Evolutionary conservation across 2,113 vertebrate species (phyloP), one percentile per base, ranked within the genome.

Genomic region (Saguinus midas): DNA sequence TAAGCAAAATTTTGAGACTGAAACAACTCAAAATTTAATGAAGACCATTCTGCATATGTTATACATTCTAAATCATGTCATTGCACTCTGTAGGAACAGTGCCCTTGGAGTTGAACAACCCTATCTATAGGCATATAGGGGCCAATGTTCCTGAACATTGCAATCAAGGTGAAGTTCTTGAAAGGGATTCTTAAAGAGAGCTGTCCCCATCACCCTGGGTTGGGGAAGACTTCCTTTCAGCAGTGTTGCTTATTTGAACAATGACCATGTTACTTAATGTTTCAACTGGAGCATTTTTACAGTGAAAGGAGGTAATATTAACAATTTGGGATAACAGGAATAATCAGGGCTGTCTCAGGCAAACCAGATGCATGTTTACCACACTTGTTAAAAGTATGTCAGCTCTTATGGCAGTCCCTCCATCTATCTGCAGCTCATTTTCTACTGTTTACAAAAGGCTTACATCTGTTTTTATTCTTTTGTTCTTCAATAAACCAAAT

Each of bases 401-500:
- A 96, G 94, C 61, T 98, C 37, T 98, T 96, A 85, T 1, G 17
- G 25, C 32, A 14, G 58, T 58, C 83, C 91, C 97, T 97, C 95
- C 91, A 92, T 95, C 81, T 95, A 97, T 93, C 95, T 96, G 87
- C 35, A 92, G 84, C 93, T 96, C 90, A 92, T 98, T 98, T 97
- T 89, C 94, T 29, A 1, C 73, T 97, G 79, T 96, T 98, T 97
- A 98, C 40, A 61, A 86, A 92, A 97, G 32, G 85, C 79, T 97
- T 92, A 93, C 95, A 97, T 98, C 92, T 98, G 97, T 88, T 98
- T 98, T 98, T 66, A 96, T 98, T 98, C 91, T 98, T 97, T 93
- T 94, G 66, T 86, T 92, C 68, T 95, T 95, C 80, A 97, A 94
- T 68, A 98, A 96, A 92, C 27, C n/a, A 11, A 32, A 66, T 66